Conservation (phyloP, 2,113 vertebrate species). For the Dromas ardeola region DNA sequence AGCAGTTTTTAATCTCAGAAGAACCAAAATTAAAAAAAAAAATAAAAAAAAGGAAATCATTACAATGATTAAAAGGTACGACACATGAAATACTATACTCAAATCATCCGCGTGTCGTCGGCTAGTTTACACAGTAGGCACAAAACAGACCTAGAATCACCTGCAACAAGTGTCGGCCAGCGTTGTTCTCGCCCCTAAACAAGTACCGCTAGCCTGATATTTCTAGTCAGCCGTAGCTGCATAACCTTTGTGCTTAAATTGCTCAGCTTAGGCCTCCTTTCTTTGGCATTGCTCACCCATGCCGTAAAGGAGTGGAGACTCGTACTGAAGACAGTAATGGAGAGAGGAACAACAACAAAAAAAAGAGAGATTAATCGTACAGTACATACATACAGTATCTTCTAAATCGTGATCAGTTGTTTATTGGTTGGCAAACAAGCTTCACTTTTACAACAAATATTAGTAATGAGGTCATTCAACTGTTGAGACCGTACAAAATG, state of each 20-base stretch:
- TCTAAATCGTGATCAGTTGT: slow-evolving; percentile 90
- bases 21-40: neutral
- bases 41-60: neutral
- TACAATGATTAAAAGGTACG: slow-evolving; percentile 24
- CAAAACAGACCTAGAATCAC: slow-evolving; percentile 33
- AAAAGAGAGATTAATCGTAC: slow-evolving; percentile 62
- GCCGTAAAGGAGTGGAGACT: slow-evolving; percentile 21
- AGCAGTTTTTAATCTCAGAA: slow-evolving; percentile 41
- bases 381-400: slow-evolving; percentile 78
- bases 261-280: slow-evolving; percentile 39
- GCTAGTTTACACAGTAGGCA: slow-evolving; percentile 45
- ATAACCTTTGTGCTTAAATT: slow-evolving; percentile 67
- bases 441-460: slow-evolving; percentile 98
- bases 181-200: neutral
- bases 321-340: slow-evolving; percentile 25
- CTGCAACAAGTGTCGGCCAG: neutral
- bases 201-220: neutral
- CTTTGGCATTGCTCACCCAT: slow-evolving; percentile 49
- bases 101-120: neutral
- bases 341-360: slow-evolving; percentile 45
- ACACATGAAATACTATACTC: slow-evolving; percentile 25
- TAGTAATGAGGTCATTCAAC: slow-evolving; percentile 93
- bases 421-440: slow-evolving; percentile 98
- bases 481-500: slow-evolving; percentile 88
- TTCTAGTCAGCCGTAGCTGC: slow-evolving; percentile 12